These are phyloP conservation scores for Chymomyza fuscimana DNA, from an alignment of 2,888 invertebrate species.

Conservation along the genomic window DNA sequence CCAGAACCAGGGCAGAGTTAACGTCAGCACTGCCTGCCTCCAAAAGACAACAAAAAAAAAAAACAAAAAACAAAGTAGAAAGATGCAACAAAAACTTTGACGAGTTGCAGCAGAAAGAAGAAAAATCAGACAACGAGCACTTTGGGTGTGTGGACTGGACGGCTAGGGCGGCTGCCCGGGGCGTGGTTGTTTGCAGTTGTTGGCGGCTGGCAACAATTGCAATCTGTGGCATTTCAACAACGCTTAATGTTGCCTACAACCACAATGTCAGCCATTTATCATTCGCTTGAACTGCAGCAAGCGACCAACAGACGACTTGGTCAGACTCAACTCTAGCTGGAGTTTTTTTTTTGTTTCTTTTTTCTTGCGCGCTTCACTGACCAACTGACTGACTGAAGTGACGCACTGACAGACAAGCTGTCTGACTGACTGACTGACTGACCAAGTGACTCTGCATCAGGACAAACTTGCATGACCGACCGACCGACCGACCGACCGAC, in stretches of 20 bases:
- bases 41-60: not conserved
- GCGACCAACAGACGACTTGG: not conserved
- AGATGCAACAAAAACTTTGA: constrained; percentile 43
- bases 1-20: constrained; percentile 16
- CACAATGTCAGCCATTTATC: constrained; percentile 71
- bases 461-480: constrained; percentile 8
- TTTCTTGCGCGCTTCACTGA: constrained; percentile 9
- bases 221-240: constrained; percentile 68
- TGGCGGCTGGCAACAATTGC: constrained; percentile 54
- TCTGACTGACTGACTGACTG: constrained; percentile 21
- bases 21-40: constrained; percentile 18
- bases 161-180: not conserved
- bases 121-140: not conserved
- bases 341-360: not conserved
- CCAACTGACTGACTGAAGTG: constrained; percentile 12
- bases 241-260: constrained; percentile 69
- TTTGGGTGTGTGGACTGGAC: not conserved
- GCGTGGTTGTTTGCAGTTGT: not conserved
- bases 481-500: not conserved
- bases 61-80: not conserved
- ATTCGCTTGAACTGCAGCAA: constrained; percentile 48
- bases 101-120: constrained; percentile 27
- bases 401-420: constrained; percentile 13
- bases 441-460: constrained; percentile 19
- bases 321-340: constrained; percentile 5